Evolutionary conservation across 2,113 vertebrate genomes (phyloP).

Genomic region (Theristicus caerulescens): DNA sequence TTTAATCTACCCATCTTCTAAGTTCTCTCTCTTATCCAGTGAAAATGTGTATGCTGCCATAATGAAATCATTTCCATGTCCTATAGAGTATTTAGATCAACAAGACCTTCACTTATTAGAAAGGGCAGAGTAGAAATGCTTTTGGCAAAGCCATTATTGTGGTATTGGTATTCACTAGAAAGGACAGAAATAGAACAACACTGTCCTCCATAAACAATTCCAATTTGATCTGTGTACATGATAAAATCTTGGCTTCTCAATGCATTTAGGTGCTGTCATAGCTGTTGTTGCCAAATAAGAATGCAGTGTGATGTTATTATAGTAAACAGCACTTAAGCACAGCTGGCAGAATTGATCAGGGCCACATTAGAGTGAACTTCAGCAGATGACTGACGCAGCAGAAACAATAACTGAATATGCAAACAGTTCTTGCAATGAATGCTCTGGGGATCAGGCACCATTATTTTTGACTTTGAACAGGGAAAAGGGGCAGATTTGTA

Average conservation of each 20-base stretch:
- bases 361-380: conserved; percentile 86
- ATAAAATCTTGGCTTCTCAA: conserved; percentile 80
- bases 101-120: conserved; percentile 73
- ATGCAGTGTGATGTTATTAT: conserved; percentile 87
- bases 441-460: conserved; percentile 86
- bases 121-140: conserved; percentile 71
- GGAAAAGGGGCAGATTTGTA: conserved; percentile 83
- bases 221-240: conserved; percentile 76
- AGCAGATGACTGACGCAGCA: conserved; percentile 90
- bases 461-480: conserved; percentile 89
- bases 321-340: conserved; percentile 93
- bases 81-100: conserved; percentile 69
- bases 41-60: conserved; percentile 19
- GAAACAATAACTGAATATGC: conserved; percentile 97
- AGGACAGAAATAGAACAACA: conserved; percentile 78
- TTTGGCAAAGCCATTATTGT: conserved; percentile 70
- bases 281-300: conserved; percentile 82
- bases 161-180: conserved; percentile 74
- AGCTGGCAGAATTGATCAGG: conserved; percentile 94
- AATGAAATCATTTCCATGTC: conserved; percentile 67
- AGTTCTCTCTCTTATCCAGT: background rate
- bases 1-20: background rate
- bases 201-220: conserved; percentile 75
- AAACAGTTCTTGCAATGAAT: conserved; percentile 86
- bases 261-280: conserved; percentile 81